phyloP scores from a whole-genome alignment of 23 tunicate species.

The Ascidia mentula region DNA sequence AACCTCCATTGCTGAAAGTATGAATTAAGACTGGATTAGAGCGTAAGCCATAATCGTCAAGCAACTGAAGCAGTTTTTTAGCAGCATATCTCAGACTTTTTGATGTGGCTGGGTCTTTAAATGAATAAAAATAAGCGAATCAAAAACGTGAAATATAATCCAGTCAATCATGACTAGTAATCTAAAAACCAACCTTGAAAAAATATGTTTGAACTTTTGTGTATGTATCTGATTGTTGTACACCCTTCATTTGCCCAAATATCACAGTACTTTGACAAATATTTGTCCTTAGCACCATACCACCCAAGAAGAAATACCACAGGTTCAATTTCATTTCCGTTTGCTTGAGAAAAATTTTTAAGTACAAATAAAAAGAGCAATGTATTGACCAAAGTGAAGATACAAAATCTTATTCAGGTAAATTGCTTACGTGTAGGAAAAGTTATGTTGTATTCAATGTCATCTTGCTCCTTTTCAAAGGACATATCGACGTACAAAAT shows the following conservation, averaged over 20 bases:
- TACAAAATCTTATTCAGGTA: background rate
- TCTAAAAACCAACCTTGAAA: background rate
- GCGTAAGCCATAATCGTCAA: slow-evolving; percentile 82
- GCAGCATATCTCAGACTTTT: slow-evolving; percentile 37
- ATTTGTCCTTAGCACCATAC: slow-evolving; percentile 71
- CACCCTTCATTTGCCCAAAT: slow-evolving; percentile 89
- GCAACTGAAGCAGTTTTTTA: slow-evolving; percentile 54
- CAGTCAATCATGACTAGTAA: background rate
- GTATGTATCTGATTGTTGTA: slow-evolving; percentile 74
- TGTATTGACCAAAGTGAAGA: background rate
- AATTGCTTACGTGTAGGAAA: slow-evolving; percentile 44
- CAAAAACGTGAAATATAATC: background rate
- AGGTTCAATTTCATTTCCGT: slow-evolving; percentile 54
- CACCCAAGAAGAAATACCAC: slow-evolving; percentile 90
- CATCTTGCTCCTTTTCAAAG: slow-evolving; percentile 43
- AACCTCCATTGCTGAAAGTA: slow-evolving; percentile 90
- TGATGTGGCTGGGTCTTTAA: slow-evolving; percentile 49
- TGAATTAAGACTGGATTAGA: slow-evolving; percentile 76
- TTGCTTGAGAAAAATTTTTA: slow-evolving; percentile 21
- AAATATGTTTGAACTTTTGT: slow-evolving; percentile 16
- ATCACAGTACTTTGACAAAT: slow-evolving; percentile 74
- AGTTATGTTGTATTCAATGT: slow-evolving; percentile 82
- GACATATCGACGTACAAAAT: too few species aligned
- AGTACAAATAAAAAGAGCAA: background rate
- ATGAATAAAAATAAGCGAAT: background rate